These are phyloP conservation scores for Magallana nippona DNA, from an alignment of 2,888 invertebrate genomes.

Conservation along the genomic window DNA sequence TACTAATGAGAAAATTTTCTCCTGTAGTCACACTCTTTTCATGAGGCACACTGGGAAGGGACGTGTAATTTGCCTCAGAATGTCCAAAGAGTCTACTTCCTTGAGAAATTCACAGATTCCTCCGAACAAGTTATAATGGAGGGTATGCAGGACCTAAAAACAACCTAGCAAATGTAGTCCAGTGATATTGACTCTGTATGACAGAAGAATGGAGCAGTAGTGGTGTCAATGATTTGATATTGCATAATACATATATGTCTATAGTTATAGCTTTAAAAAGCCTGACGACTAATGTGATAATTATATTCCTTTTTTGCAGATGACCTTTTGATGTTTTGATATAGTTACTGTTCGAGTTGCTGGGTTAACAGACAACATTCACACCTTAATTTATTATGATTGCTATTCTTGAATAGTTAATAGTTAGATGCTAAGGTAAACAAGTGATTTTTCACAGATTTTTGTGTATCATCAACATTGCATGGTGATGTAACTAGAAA, in stretches of 20 bases:
- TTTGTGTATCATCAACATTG: no score
- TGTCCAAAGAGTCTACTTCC: conserved; percentile 65
- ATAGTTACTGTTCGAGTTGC: background rate
- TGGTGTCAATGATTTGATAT: background rate
- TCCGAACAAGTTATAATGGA: conserved; percentile 68
- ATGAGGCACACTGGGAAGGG: conserved; percentile 76
- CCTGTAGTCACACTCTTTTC: conserved; percentile 73
- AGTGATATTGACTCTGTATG: background rate
- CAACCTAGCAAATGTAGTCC: background rate
- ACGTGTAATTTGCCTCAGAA: conserved; percentile 70
- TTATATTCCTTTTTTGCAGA: conserved; percentile 16
- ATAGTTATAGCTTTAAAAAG: conserved; percentile 27
- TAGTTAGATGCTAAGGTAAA: no score
- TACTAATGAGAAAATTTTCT: no score
- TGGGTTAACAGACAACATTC: background rate
- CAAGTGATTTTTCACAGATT: no score
- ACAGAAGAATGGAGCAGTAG: background rate
- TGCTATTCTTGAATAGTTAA: background rate
- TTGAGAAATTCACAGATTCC: conserved; percentile 63
- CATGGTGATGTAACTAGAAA: no score
- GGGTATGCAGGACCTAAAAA: conserved; percentile 66
- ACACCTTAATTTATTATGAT: background rate
- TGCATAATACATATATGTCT: conserved; percentile 23
- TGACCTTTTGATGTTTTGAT: background rate
- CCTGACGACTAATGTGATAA: conserved; percentile 25